Conservation (phyloP, 2,113 vertebrate genomes). For the Aegithalos caudatus region DNA sequence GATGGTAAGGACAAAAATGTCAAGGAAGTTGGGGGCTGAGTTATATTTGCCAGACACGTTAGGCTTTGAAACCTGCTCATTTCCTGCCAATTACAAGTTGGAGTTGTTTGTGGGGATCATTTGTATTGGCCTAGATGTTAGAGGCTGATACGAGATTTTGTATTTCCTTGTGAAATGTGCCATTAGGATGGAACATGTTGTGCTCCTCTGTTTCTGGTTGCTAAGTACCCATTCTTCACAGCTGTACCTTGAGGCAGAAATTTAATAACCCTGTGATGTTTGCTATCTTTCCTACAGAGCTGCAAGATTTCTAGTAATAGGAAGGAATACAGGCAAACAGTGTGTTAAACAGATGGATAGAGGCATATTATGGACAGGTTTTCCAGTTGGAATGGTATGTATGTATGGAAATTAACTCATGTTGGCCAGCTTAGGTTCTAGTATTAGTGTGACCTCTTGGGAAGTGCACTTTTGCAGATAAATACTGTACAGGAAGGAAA, state of each 20-base stretch:
- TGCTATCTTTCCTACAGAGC: neutral
- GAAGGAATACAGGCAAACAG: neutral
- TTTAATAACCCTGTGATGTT: slow-evolving; percentile 15
- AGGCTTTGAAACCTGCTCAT: slow-evolving; percentile 5
- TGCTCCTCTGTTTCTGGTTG: slow-evolving; percentile 64
- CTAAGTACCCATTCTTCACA: slow-evolving; percentile 58
- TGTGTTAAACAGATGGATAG: neutral
- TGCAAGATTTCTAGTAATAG: neutral
- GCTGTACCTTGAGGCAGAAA: slow-evolving; percentile 4
- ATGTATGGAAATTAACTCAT: neutral
- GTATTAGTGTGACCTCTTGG: neutral
- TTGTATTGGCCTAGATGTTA: neutral
- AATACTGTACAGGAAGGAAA: neutral
- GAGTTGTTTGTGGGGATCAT: neutral
- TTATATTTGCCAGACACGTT: neutral
- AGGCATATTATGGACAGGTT: neutral
- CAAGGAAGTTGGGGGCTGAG: neutral
- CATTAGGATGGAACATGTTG: slow-evolving; percentile 32
- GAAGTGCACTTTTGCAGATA: neutral
- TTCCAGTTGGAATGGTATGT: neutral
- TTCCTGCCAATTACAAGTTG: neutral
- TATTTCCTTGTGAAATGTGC: neutral
- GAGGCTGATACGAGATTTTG: neutral
- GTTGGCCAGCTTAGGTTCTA: neutral
- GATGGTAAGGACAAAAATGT: slow-evolving; percentile 14